Conservation (phyloP, 1,140 invertebrate species). For the Neuroterus valhalla region DNA sequence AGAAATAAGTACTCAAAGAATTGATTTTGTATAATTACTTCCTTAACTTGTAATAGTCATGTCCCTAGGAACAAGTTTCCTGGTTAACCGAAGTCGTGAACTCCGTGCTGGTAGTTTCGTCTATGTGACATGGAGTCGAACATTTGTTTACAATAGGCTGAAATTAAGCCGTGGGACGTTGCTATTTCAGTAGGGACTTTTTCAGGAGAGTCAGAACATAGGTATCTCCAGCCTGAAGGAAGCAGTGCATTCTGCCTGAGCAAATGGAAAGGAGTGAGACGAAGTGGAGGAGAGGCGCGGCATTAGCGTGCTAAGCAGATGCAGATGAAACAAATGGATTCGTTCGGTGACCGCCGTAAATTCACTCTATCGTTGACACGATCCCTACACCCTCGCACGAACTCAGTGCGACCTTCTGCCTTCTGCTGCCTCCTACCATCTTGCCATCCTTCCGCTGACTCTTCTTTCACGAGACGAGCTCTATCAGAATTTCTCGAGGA, state of each 20-base stretch:
- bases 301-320: conserved; percentile 72
- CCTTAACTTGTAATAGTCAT: too few species aligned
- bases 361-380: conserved; percentile 70
- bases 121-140: not conserved
- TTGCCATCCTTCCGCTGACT: conserved; percentile 45
- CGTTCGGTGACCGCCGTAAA: conserved; percentile 69
- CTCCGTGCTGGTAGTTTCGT: conserved; percentile 2
- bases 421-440: conserved; percentile 44
- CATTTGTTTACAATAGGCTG: conserved; percentile 21
- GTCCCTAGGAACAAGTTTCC: not conserved
- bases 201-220: not conserved
- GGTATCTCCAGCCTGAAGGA: not conserved
- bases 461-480: conserved; percentile 30
- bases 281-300: conserved; percentile 40
- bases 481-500: conserved; percentile 48
- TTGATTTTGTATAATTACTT: not conserved
- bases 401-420: conserved; percentile 54
- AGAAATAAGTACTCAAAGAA: not conserved
- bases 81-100: not conserved
- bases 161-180: conserved; percentile 28
- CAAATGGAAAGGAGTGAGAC: conserved; percentile 35
- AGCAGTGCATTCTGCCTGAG: conserved; percentile 5
- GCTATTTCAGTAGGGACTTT: conserved; percentile 21
- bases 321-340: conserved; percentile 74
- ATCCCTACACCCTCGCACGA: conserved; percentile 70